Conservation (phyloP, 2,113 vertebrate species). For the Cephalopholis sonnerati region DNA sequence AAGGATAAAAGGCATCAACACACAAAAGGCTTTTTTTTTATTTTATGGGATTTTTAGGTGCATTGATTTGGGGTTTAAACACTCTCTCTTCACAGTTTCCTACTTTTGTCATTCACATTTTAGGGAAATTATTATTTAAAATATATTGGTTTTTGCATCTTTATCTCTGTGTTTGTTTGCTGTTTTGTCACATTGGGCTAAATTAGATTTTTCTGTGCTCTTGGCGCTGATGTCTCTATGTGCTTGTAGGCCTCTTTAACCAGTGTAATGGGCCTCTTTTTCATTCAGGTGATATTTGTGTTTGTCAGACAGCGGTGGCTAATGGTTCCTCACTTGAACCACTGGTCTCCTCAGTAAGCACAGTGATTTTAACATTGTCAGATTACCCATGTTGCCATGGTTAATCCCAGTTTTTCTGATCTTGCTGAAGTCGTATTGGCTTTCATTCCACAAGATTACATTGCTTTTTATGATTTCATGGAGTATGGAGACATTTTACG, state of each 20-base stretch:
- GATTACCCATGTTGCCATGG: neutral
- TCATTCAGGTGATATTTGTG: neutral
- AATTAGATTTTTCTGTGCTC: conserved; percentile 44
- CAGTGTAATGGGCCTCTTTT: neutral
- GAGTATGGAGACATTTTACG: conserved; percentile 26
- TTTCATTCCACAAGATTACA: conserved; percentile 35
- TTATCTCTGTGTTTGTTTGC: neutral
- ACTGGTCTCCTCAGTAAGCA: conserved; percentile 3
- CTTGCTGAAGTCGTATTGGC: conserved; percentile 14
- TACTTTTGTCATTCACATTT: conserved; percentile 42
- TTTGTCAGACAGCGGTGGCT: neutral
- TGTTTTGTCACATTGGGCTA: conserved; percentile 1
- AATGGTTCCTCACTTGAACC: neutral
- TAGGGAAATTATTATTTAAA: conserved; percentile 35
- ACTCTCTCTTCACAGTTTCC: conserved; percentile 6
- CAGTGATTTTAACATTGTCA: neutral
- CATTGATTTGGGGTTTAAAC: neutral
- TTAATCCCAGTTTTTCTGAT: neutral
- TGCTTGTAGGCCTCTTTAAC: conserved; percentile 38
- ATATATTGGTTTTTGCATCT: conserved; percentile 11
- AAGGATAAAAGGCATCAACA: neutral
- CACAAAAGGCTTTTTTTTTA: neutral
- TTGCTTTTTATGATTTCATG: conserved; percentile 37
- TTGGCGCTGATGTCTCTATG: conserved; percentile 8
- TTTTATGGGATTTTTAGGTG: neutral